Base-by-base conservation (phyloP, 2,888 invertebrate species). In the Empis stercorea region DNA sequence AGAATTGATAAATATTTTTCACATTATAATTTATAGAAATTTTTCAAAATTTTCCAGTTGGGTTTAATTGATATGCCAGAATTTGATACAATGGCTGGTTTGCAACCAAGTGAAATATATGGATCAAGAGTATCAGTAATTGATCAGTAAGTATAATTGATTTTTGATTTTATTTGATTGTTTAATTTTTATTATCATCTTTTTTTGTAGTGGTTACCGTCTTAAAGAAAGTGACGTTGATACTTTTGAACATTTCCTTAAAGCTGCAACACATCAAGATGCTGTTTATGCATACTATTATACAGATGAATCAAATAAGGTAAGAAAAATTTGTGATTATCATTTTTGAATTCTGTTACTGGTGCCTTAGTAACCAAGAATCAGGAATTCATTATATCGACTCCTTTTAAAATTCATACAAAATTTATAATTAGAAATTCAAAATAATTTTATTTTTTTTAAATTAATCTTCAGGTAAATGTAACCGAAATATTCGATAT, bases 401-500 rank as follows among this genome's bases (percentile, higher is more conserved):
- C n/a, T n/a, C n/a, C n/a, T n/a, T n/a, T n/a, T n/a, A n/a, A n/a
- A n/a, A n/a, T n/a, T n/a, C n/a, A n/a, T n/a, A n/a, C n/a, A 14
- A 23, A 43, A 46, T 30, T 38, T 6, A 45, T 45, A 23, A 51
- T 7, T 37, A 17, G n/a, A 30, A 32, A 32, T 30, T 23, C 16
- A 36, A 10, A 40, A 11, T 45, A n/a, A 10, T 3, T 23, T 17
- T 23, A 6, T 20, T 15, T 44, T 20, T n/a, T n/a, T 20, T 10
- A 20, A 17, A 11, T 36, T n/a, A n/a, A 40, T 20, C 16, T 43
- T 13, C 16, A 81, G 79, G 80, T 88, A 58, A 85, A 86, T 69
- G 82, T 91, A 58, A 88, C 88, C 2, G 88, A 91, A 73, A 89
- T 92, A 59, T 89, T 85, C 64, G 88, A 91, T 66, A 84, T 89